Percentiles rank a stretch among this genome's conserved stretches.
Conservation (phyloP, 2,113 vertebrate genomes). For the Sceloporus tristichus region DNA sequence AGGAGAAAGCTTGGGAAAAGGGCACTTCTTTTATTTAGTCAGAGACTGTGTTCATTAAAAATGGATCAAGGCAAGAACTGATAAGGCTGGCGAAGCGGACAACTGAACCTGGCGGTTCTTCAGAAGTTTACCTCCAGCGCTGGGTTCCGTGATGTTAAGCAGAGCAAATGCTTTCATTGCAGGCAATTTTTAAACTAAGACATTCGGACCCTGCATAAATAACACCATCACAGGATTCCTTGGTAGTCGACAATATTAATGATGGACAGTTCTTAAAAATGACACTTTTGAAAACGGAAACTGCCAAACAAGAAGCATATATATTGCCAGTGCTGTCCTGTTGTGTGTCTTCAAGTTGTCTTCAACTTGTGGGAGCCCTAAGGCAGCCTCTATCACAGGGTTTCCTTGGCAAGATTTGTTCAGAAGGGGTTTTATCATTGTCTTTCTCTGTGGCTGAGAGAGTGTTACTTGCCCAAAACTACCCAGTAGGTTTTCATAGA, state of each 20-base stretch:
- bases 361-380: too few species aligned
- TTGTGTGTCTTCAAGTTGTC: too few species aligned
- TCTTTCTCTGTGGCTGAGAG: too few species aligned
- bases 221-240: background rate
- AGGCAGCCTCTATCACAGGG: too few species aligned
- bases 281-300: background rate
- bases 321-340: too few species aligned
- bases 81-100: background rate
- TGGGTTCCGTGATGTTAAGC: rapidly evolving
- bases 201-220: background rate
- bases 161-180: background rate
- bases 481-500: too few species aligned
- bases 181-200: background rate
- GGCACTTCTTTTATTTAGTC: background rate
- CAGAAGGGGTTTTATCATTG: too few species aligned
- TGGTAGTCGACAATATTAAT: background rate
- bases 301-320: too few species aligned
- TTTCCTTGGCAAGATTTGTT: too few species aligned
- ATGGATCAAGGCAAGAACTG: background rate
- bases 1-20: background rate
- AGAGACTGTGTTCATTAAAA: slow-evolving; percentile 10
- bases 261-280: background rate
- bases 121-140: background rate
- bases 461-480: too few species aligned
- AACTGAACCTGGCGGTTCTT: background rate